Evolutionary conservation across 2,797 vertebrate genomes (phyloP), one percentile per base, ranked within the genome.

Genomic region (Aphelocoma californica): DNA sequence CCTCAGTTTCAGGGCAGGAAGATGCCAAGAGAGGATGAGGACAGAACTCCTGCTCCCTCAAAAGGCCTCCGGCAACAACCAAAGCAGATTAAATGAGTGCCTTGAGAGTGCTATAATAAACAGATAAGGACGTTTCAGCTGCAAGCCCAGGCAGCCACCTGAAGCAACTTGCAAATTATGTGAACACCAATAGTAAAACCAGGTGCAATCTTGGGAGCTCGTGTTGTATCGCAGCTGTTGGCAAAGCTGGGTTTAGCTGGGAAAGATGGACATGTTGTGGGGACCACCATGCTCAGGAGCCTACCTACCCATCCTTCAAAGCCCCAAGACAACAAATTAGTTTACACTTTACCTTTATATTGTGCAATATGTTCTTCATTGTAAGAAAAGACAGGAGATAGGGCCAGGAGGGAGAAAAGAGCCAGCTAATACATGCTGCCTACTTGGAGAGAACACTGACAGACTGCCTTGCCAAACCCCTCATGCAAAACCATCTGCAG

Each of bases 181-280:
- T 23, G 62, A 79, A 48, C 5, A 12, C 8, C 26, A 14, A 2
- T 1, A 5, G 48, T 9, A 71, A 83, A 87, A 26, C 8, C 38
- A 45, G 48, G 44, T 15, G 34, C 14, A n/a, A 24, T n/a, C 17
- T 20, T 12, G 0, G 60, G 47, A 90, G n/a, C 58, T 72, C 3
- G 1, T 12, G 9, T 9, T n/a, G 10, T 40, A 47, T 25, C 1
- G 0, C 54, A 79, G 58, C 47, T 42, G 44, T 4, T 18, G 12
- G 51, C 5, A 4, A 56, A 44, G 25, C 2, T 10, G 1, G 25
- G 25, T n/a, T 32, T 54, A 65, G 28, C 34, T 29, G 21, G 28
- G 70, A 69, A 53, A 62, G 21, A 29, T 14, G 34, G 42, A 29
- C 8, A 9, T 40, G 26, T 20, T 66, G 14, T 13, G 44, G n/a